Percentiles rank a stretch among this genome's conserved stretches.
These are phyloP conservation scores for Ophion slaviceki DNA, from an alignment of 2,888 invertebrate genomes.

Conservation along the genomic window DNA sequence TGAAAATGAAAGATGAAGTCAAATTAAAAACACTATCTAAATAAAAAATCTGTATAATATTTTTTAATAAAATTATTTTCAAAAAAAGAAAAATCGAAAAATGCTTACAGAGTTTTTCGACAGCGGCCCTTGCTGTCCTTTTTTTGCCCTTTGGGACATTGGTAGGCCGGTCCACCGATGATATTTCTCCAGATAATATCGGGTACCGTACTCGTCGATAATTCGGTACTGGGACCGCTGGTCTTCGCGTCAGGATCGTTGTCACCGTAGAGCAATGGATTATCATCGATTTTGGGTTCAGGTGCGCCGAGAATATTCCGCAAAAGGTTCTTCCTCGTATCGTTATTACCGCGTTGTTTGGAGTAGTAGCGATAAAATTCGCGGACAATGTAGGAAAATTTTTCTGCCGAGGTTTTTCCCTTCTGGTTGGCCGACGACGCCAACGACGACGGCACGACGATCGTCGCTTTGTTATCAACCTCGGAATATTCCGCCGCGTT, in stretches of 20 bases:
- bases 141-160: conserved; percentile 54
- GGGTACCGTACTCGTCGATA: not conserved
- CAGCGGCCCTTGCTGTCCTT: conserved; percentile 62
- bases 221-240: not conserved
- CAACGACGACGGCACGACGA: not conserved
- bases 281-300: not conserved
- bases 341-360: not conserved
- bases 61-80: no score
- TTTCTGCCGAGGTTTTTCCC: not conserved
- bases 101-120: conserved; percentile 58
- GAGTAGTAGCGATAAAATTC: conserved; percentile 51
- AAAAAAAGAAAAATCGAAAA: not conserved
- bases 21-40: no score
- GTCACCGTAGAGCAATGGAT: not conserved
- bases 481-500: not conserved
- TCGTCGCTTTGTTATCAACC: no score
- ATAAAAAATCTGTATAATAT: no score
- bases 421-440: no score
- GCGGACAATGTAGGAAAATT: conserved; percentile 45
- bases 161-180: conserved; percentile 48
- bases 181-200: conserved; percentile 38
- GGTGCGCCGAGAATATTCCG: not conserved
- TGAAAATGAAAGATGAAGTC: no score
- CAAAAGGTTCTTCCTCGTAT: not conserved
- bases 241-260: not conserved